Base-by-base conservation (phyloP, 2,888 invertebrate species). In the Scelioninae gen. 1 region DNA sequence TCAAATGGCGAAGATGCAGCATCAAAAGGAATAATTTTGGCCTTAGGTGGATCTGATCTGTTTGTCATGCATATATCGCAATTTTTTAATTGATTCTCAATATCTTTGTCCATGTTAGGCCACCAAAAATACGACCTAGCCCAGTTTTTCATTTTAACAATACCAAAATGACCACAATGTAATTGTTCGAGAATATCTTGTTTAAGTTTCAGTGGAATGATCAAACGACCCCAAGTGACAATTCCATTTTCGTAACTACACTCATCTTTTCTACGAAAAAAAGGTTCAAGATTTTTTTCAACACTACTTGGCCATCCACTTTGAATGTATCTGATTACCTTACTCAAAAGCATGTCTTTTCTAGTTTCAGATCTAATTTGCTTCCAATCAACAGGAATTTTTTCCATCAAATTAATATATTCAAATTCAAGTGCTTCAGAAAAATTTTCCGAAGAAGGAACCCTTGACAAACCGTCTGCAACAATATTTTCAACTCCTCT, bases 161-260 rank as follows among this genome's bases (percentile, higher is more conserved):
- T 74, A 0, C 83, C 84, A 38, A 84, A 58, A 38, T 85, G 86
- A 0, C 69, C 66, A 13, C 16, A 38, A 49, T 85, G 85, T 0
- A 86, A 40, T 49, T 84, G 82, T 0, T 55, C 13, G 9, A 85
- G 53, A 5, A 84, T 4, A 7, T 68, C 23, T 16, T 45, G 16
- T 31, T 68, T 49, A 4, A 87, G 8, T 11, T 2, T 29, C 0
- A 9, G 8, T 1, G 85, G 83, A 31, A 85, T 76, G 3, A 88
- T 60, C 3, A 88, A 65, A 47, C 87, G 62, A 53, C 85, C 85
- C 87, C 87, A 88, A 43, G 88, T 11, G 11, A 85, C 10, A 1
- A 68, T 13, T 9, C 56, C 75, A 11, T 62, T 15, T 34, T 84
- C 84, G 0, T 78, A 45, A 7, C 45, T 63, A 9, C 80, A 29